These are phyloP conservation scores for Apus apus DNA, from an alignment of 2,113 vertebrate genomes.

Conservation along the genomic window DNA sequence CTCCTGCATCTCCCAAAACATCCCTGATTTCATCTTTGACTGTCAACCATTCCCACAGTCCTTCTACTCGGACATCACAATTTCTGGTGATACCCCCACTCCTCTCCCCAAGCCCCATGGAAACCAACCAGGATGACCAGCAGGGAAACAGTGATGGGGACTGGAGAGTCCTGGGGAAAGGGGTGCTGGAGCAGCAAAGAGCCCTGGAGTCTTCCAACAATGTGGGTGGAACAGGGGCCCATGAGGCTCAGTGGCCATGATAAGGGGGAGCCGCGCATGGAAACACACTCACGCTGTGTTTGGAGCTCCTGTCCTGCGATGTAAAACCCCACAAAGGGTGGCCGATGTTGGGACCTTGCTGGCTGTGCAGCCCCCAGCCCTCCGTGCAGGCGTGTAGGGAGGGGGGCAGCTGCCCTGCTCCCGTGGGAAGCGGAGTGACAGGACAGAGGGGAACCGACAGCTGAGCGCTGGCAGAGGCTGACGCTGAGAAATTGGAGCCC, in stretches of 20 bases:
- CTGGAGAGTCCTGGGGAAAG: neutral
- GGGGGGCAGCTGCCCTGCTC: conserved; percentile 19
- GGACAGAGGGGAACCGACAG: conserved; percentile 79
- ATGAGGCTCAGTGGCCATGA: accelerated
- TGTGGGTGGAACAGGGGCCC: neutral
- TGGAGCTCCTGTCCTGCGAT: neutral
- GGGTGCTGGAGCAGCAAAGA: no score
- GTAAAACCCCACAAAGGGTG: neutral
- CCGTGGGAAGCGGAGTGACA: conserved; percentile 69
- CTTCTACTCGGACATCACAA: neutral
- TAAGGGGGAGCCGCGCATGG: accelerated
- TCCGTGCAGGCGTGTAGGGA: neutral
- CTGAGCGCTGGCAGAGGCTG: conserved; percentile 76
- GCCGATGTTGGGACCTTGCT: neutral
- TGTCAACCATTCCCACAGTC: accelerated
- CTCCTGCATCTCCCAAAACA: neutral
- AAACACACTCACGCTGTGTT: neutral
- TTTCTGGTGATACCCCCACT: neutral
- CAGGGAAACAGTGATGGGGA: accelerated
- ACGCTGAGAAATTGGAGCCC: conserved; percentile 81
- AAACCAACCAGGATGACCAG: neutral
- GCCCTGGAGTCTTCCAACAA: neutral
- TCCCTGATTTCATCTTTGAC: accelerated
- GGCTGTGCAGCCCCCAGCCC: neutral
- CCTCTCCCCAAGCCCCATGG: accelerated